Percentiles rank a stretch among this genome's conserved stretches.
Conservation (phyloP, 2,113 vertebrate genomes). For the Paratilapia polleni region DNA sequence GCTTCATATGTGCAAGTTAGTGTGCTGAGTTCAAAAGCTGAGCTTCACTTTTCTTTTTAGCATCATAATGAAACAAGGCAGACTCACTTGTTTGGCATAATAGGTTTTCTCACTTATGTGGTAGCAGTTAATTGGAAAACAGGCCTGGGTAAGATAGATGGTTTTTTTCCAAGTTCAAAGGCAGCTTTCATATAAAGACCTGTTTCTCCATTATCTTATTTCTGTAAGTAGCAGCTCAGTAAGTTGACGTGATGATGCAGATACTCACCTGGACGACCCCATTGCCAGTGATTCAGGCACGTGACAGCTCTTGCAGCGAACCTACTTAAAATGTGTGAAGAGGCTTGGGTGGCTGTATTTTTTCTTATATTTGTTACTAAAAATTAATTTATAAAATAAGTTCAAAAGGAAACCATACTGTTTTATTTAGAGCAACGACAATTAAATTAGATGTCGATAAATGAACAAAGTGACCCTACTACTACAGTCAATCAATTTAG, state of each 20-base stretch:
- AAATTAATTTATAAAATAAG: background rate
- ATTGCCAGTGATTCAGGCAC: slow-evolving; percentile 25
- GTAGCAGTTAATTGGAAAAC: slow-evolving; percentile 47
- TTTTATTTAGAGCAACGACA: background rate
- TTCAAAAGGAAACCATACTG: background rate
- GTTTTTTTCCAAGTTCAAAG: slow-evolving; percentile 18
- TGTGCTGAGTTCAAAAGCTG: background rate
- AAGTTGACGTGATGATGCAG: slow-evolving; percentile 3
- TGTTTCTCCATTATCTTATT: slow-evolving; percentile 4
- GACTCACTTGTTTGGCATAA: slow-evolving; percentile 16
- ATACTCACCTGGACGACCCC: background rate
- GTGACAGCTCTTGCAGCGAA: slow-evolving; percentile 10
- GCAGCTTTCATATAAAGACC: slow-evolving; percentile 5
- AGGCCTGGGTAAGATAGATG: slow-evolving; percentile 19
- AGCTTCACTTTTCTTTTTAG: slow-evolving; percentile 25
- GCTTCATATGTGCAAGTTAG: background rate
- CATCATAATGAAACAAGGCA: slow-evolving; percentile 40
- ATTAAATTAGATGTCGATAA: background rate
- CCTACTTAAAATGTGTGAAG: background rate
- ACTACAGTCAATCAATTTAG: background rate
- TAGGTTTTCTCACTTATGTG: slow-evolving; percentile 21
- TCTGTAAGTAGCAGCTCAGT: background rate
- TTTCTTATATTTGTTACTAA: background rate
- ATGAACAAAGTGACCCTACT: background rate
- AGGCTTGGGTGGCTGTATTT: background rate